These are phyloP conservation scores for Calameuta idolon DNA, from an alignment of 2,888 invertebrate species.

Conservation along the genomic window DNA sequence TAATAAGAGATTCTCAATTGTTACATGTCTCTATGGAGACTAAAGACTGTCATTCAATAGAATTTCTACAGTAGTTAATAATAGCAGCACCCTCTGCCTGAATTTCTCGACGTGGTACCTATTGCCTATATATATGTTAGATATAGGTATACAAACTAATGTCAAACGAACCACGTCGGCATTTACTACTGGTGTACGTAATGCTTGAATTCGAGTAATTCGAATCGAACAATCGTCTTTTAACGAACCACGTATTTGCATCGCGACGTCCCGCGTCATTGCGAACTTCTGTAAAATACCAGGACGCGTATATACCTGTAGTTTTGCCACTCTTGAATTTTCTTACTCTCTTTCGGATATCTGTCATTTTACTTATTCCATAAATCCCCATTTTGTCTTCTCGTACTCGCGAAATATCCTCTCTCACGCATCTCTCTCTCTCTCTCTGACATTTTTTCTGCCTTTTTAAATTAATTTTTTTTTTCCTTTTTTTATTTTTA, in stretches of 20 bases:
- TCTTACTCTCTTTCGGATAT: background rate
- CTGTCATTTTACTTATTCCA: background rate
- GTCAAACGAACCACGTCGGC: background rate
- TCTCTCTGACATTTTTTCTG: no score
- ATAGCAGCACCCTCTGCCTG: background rate
- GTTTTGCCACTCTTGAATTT: background rate
- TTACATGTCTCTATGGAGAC: background rate
- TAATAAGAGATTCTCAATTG: background rate
- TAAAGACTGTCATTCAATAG: background rate
- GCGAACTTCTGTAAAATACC: background rate
- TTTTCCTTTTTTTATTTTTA: background rate
- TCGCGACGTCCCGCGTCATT: background rate
- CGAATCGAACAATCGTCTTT: slow-evolving; percentile 8
- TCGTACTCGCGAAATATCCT: background rate
- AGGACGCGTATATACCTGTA: background rate
- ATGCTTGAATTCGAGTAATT: background rate
- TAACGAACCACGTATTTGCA: slow-evolving; percentile 5
- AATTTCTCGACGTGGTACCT: background rate
- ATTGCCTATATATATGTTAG: background rate
- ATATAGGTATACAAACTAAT: background rate
- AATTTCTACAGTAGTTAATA: background rate
- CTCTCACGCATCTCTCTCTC: background rate
- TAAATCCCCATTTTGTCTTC: background rate
- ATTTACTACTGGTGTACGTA: background rate
- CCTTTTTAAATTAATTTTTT: background rate